A percentile compares a stretch with the other conserved stretches of the same genome.
These are phyloP conservation scores for Siphamia tubifer DNA, from an alignment of 2,113 vertebrate species.

Conservation along the genomic window DNA sequence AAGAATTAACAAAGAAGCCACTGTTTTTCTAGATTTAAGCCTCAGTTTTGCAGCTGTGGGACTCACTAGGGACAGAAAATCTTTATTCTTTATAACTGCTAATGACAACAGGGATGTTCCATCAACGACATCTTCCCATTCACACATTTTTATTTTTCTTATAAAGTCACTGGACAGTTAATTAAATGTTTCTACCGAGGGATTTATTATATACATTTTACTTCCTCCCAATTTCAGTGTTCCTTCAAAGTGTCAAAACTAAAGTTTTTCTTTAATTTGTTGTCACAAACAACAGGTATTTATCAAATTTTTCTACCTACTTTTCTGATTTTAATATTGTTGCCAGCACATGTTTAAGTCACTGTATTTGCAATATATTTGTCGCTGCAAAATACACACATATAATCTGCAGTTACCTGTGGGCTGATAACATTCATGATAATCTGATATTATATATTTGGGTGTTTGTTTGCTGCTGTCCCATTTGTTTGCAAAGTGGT, in stretches of 20 bases:
- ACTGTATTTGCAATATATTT: background rate
- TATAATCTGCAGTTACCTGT: background rate
- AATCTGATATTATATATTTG: background rate
- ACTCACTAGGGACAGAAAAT: slow-evolving; percentile 2
- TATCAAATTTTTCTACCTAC: background rate
- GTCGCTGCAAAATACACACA: background rate
- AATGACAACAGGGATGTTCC: slow-evolving; percentile 22
- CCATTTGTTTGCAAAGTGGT: background rate
- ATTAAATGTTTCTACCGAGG: slow-evolving; percentile 22
- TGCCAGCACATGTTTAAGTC: background rate
- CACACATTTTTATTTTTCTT: slow-evolving; percentile 21
- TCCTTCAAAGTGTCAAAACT: slow-evolving; percentile 5
- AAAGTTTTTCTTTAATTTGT: background rate
- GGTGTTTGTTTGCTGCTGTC: background rate
- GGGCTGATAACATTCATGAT: background rate
- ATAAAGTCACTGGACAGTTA: slow-evolving; percentile 31
- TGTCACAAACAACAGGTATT: background rate
- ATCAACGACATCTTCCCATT: slow-evolving; percentile 34
- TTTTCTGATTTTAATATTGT: background rate
- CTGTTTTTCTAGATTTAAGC: background rate
- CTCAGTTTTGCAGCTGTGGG: background rate
- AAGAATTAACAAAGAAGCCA: background rate
- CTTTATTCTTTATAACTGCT: slow-evolving; percentile 4
- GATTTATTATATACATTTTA: slow-evolving; percentile 18
- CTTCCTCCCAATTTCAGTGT: background rate